Evolutionary conservation across 2,113 vertebrate species (phyloP).

Genomic region (Rutilus rutilus): DNA sequence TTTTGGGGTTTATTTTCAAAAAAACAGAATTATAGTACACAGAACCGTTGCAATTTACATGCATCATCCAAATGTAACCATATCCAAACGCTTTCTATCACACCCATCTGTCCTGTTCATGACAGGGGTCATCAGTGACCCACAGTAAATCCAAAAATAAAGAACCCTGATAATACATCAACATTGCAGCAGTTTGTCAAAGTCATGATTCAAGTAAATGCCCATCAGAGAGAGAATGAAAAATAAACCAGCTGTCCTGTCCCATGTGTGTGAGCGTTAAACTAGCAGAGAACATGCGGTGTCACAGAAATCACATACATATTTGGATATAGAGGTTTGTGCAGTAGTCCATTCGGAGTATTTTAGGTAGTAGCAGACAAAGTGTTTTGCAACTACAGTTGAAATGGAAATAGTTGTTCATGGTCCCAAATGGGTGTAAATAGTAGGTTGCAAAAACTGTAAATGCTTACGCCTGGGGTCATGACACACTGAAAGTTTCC

Average conservation of each 20-base stretch:
- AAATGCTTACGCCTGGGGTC: background rate
- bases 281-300: slow-evolving; percentile 34
- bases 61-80: slow-evolving; percentile 42
- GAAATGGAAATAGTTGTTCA: slow-evolving; percentile 5
- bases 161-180: slow-evolving; percentile 65
- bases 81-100: background rate
- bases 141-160: background rate
- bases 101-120: background rate
- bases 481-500: background rate
- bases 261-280: slow-evolving; percentile 21
- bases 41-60: slow-evolving; percentile 57
- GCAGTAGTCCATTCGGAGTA: background rate
- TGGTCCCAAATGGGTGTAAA: slow-evolving; percentile 7
- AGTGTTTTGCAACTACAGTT: background rate
- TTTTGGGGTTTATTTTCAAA: slow-evolving; percentile 61
- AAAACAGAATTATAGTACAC: slow-evolving; percentile 54
- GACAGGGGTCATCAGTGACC: slow-evolving; percentile 40
- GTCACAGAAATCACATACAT: background rate
- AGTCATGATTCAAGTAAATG: slow-evolving; percentile 71
- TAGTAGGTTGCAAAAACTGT: background rate
- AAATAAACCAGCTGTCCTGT: slow-evolving; percentile 11
- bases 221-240: slow-evolving; percentile 30
- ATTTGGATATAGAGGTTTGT: slow-evolving; percentile 1
- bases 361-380: slow-evolving; percentile 18
- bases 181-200: slow-evolving; percentile 65